Evolutionary conservation across 2,797 vertebrate species (phyloP), one percentile per base, ranked within the genome.

Genomic region (Crossoptilon crossoptilon): DNA sequence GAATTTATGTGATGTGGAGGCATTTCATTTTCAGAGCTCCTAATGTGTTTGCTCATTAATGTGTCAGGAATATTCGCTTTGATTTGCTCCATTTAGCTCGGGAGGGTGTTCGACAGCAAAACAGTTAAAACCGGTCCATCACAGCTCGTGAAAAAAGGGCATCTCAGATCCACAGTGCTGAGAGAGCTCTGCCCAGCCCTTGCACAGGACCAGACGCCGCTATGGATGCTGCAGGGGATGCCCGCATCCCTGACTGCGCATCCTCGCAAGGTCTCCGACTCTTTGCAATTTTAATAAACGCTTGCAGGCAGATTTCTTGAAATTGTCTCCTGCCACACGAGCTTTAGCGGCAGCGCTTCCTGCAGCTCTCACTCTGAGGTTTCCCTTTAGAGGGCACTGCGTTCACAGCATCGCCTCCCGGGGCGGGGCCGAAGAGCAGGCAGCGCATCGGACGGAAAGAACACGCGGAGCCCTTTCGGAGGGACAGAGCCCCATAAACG

Each of bases 21-120:
- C 91, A 84, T 86, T 93, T 91, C 64, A 70, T 79, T 94, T 91
- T 68, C 87, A 64, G 93, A 76, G 66, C 87, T 79, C 68, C 62
- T 92, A 88, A 93, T 69, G 62, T 87, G 85, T 76, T 91, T 91
- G 80, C 83, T 82, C 81, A 60, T 92, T 93, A 95, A 91, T 91
- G 95, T 88, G 87, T 91, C 91, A 91, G 83, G 58, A 92, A 88
- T 3, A n/a, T 60, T 95, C 85, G 31, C 49, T 85, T 75, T 18
- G 82, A 91, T 93, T 92, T 94, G 94, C 90, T 91, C 87, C 89
- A 84, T 92, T 96, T 96, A 91, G 70, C 85, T 84, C 26, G 37
- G 70, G 56, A 96, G 70, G 51, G 31, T 41, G 74, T 70, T 93
- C 63, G 76, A 76, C 80, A 82, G 60, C 56, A 88, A 73, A 84